Evolutionary conservation across 2,888 invertebrate genomes (phyloP), one percentile per base, ranked within the genome.

Genomic region (Epinotia demarniana): DNA sequence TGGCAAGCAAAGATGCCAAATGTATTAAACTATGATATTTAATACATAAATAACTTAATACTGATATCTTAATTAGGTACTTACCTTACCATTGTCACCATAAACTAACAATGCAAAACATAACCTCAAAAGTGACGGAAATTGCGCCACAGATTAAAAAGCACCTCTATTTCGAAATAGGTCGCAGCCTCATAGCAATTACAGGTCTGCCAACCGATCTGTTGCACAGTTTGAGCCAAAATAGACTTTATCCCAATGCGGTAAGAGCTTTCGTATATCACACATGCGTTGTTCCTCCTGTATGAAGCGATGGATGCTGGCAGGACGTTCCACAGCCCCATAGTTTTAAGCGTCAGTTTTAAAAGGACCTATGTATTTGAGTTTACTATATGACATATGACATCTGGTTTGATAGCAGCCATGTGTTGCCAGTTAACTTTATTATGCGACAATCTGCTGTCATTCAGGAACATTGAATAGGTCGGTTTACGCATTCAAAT

Each of bases 111-210:
- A 66, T 71, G 62, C 53, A 62, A 70, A 49, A 49, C 49, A 53
- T 13, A 49, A 49, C 61, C 13, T 62, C 46, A 74, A 69, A 74
- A 58, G 33, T 58, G 67, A 49, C 62, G 33, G 11, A 62, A 70
- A 64, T 43, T 58, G 71, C 72, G 46, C 67, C 75, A 75, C 61
- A 72, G 71, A 72, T 75, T 72, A 72, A 75, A 75, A 72, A 72
- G 19, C 66, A 61, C 58, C 53, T 57, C 63, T 57, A 67, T 57
- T 67, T 63, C 58, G 61, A 77, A 75, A 71, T 77, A 68, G 77
- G 77, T 77, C 77, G 72, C 67, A 74, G 72, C 71, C 58, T 75
- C 67, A 71, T 33, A 46, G 74, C 77, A 77, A 77, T 77, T 77
- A 77, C 77, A 63, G 39, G 73, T 27, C 66, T 49, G 19, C 57